These are phyloP conservation scores for Rhyzopertha dominica DNA, from an alignment of 1,140 invertebrate genomes.

Conservation along the genomic window DNA sequence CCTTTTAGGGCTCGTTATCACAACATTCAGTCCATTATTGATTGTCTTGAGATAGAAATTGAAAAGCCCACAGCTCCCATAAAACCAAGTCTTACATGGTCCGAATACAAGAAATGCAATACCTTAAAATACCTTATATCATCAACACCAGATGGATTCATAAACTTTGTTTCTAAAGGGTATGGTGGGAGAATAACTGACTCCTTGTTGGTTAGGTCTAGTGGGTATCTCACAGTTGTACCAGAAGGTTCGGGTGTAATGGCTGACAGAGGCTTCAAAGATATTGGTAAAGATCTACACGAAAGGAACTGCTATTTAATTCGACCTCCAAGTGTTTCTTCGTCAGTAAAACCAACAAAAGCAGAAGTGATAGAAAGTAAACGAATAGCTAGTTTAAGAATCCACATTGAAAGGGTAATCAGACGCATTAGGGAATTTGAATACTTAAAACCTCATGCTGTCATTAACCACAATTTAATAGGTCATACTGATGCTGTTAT, in stretches of 20 bases:
- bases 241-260: slow-evolving; percentile 29
- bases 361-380: slow-evolving; percentile 27
- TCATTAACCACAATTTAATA: slow-evolving; percentile 23
- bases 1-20: slow-evolving; percentile 25
- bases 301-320: slow-evolving; percentile 32
- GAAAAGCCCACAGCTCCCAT: slow-evolving; percentile 31
- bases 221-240: slow-evolving; percentile 35
- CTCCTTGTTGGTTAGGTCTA: slow-evolving; percentile 31
- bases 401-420: slow-evolving; percentile 34
- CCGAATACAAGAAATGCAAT: slow-evolving; percentile 40
- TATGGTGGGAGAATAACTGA: slow-evolving; percentile 38
- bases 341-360: slow-evolving; percentile 20
- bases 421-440: slow-evolving; percentile 31
- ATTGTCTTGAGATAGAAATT: slow-evolving; percentile 42
- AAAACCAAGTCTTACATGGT: slow-evolving; percentile 36
- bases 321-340: slow-evolving; percentile 34
- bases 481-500: slow-evolving; percentile 25
- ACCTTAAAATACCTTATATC: slow-evolving; percentile 45
- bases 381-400: slow-evolving; percentile 31
- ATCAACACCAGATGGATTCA: slow-evolving; percentile 39
- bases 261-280: slow-evolving; percentile 44
- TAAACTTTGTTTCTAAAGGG: slow-evolving; percentile 41
- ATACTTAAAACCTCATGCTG: slow-evolving; percentile 26
- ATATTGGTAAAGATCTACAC: slow-evolving; percentile 30
- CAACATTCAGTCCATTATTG: slow-evolving; percentile 24